These are phyloP conservation scores for Lagopus leucura DNA, from an alignment of 2,113 vertebrate species.

Conservation along the genomic window DNA sequence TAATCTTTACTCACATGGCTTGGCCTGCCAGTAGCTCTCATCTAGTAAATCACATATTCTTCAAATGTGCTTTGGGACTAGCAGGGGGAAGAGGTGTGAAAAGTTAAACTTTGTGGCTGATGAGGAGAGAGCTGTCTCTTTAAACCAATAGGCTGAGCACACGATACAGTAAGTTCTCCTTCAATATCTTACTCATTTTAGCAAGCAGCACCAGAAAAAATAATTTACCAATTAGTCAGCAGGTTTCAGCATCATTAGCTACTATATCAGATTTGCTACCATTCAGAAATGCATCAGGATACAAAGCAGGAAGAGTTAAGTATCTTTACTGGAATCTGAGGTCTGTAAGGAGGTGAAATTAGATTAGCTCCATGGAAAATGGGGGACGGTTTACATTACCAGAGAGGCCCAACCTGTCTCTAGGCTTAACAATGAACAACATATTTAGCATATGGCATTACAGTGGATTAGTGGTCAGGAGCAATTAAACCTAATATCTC, in stretches of 20 bases:
- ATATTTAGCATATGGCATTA: slow-evolving; percentile 78
- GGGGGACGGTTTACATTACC: slow-evolving; percentile 75
- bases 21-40: slow-evolving; percentile 59
- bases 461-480: slow-evolving; percentile 79
- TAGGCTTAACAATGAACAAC: slow-evolving; percentile 77
- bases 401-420: slow-evolving; percentile 78
- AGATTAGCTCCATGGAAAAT: slow-evolving; percentile 76
- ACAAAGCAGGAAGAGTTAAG: slow-evolving; percentile 76
- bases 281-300: slow-evolving; percentile 78
- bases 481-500: slow-evolving; percentile 83
- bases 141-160: not conserved
- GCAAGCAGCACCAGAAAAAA: slow-evolving; percentile 66
- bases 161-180: slow-evolving; percentile 53
- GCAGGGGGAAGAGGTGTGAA: slow-evolving; percentile 21
- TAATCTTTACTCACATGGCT: slow-evolving; percentile 55
- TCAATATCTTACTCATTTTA: slow-evolving; percentile 49
- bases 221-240: slow-evolving; percentile 77
- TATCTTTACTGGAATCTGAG: slow-evolving; percentile 76
- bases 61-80: slow-evolving; percentile 10
- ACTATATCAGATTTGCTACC: slow-evolving; percentile 77
- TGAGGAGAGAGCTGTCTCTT: slow-evolving; percentile 3
- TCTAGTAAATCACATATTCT: slow-evolving; percentile 53
- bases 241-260: slow-evolving; percentile 78
- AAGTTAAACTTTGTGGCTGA: not conserved
- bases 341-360: slow-evolving; percentile 76